Evolutionary conservation across 2,888 invertebrate species (phyloP), one percentile per base, ranked within the genome.

Genomic region (Cenopis cana): DNA sequence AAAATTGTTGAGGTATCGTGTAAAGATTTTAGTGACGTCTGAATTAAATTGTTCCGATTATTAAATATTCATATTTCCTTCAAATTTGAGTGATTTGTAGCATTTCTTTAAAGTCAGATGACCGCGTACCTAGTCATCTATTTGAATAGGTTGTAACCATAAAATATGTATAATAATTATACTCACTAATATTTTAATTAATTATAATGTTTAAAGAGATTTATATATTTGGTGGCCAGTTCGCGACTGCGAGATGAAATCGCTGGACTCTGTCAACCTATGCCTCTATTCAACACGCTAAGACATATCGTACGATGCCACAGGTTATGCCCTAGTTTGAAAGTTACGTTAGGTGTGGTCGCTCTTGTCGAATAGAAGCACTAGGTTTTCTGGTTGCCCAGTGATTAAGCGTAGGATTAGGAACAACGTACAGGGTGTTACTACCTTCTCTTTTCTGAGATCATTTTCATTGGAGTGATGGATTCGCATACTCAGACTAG

Each of bases 371-470:
- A 50, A 33, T 11, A 50, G 33, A 33, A 29, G 11, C n/a, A n/a
- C 46, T 24, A 24, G 14, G 5, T n/a, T 18, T 10, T 11, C 20
- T 38, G 36, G 59, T 36, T 33, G 29, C 80, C 78, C 77, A 79
- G 72, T 74, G 76, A 74, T 68, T 72, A 80, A 78, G 75, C 76
- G 78, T 85, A 86, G 83, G 77, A 71, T 83, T 83, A 85, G 81
- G 80, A 82, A 80, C 50, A 70, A 65, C 76, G 82, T 83, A 86
- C 90, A 90, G 90, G 86, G 86, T 90, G 90, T 89, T 88, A 87
- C 88, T 82, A 84, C 81, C 85, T 88, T 89, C 87, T 84, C 81
- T 78, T 77, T 79, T 74, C 72, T 64, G 68, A 70, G 71, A 67
- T 67, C 46, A 61, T 59, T 60, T 46, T 70, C 17, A 59, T 54